Percentiles rank a stretch among this genome's conserved stretches.
Evolutionary conservation across 2,797 vertebrate species (phyloP).

Genomic region (Gadopsis marmoratus): DNA sequence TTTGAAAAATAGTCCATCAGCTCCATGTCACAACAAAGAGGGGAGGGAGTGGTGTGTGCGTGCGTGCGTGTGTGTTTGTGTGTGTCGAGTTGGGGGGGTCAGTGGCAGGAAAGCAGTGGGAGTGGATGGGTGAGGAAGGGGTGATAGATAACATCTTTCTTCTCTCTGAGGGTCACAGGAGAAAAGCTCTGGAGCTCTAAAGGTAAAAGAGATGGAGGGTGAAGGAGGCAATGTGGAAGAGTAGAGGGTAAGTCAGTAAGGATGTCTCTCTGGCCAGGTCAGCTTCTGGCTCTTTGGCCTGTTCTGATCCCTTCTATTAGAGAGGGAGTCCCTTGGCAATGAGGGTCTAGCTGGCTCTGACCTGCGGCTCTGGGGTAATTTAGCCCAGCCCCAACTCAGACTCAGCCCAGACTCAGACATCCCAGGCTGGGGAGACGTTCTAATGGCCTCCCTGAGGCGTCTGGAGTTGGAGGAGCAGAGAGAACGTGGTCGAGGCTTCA

Average conservation of each 20-base stretch:
- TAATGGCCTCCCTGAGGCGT: conserved; percentile 82
- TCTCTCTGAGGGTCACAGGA: conserved; percentile 50
- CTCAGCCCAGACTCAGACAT: conserved; percentile 67
- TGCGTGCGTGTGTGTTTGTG: conserved; percentile 18
- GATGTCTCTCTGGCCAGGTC: conserved; percentile 69
- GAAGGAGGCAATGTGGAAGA: conserved; percentile 43
- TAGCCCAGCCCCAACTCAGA: conserved; percentile 66
- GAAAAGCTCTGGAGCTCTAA: conserved; percentile 51
- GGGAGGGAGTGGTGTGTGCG: conserved; percentile 42
- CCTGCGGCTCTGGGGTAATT: conserved; percentile 82
- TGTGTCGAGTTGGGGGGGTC: conserved; percentile 37
- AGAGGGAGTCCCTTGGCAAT: conserved; percentile 66
- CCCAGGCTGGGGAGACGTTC: conserved; percentile 57
- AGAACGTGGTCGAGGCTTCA: conserved; percentile 39
- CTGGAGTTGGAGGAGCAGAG: conserved; percentile 55
- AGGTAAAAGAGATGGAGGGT: conserved; percentile 39
- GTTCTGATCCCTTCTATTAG: conserved; percentile 80
- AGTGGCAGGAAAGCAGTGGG: conserved; percentile 27
- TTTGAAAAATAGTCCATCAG: conserved; percentile 99
- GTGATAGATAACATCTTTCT: conserved; percentile 61
- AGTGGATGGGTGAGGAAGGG: conserved; percentile 39
- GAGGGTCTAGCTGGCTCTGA: conserved; percentile 70
- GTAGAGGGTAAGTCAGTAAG: conserved; percentile 64
- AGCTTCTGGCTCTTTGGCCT: conserved; percentile 71
- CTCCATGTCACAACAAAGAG: conserved; percentile 91